These are phyloP conservation scores for Drosophila bocqueti DNA, from an alignment of 1,140 invertebrate genomes.

Conservation along the genomic window DNA sequence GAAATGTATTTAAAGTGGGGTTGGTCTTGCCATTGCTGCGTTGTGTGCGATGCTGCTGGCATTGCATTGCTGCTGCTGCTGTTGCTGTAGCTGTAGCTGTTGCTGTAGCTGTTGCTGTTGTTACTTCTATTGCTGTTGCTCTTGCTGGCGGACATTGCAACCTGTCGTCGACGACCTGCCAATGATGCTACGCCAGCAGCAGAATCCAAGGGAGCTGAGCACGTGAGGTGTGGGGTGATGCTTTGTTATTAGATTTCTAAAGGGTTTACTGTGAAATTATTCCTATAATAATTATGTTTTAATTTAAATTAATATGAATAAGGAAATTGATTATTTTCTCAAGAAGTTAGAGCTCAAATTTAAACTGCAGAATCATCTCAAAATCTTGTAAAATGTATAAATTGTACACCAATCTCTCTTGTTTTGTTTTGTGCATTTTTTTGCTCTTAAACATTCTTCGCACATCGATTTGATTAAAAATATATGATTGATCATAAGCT, in stretches of 20 bases:
- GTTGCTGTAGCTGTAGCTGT: background rate
- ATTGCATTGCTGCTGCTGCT: conserved; percentile 16
- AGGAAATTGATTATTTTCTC: accelerated
- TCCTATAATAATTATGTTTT: too few relatives aligned
- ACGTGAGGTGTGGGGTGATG: background rate
- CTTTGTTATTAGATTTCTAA: too few relatives aligned
- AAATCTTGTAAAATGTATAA: too few relatives aligned
- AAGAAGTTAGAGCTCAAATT: background rate
- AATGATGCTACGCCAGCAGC: conserved; percentile 41
- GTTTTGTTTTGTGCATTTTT: background rate
- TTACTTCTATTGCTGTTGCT: background rate
- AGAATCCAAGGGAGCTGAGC: conserved; percentile 39
- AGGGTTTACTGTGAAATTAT: background rate
- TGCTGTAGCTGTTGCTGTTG: background rate
- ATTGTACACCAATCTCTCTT: background rate
- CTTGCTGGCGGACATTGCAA: conserved; percentile 21
- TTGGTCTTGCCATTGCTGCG: conserved; percentile 9
- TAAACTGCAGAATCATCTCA: background rate
- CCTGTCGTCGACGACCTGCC: conserved; percentile 59
- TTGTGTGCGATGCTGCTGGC: conserved; percentile 8
- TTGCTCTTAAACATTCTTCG: background rate
- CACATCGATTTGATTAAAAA: conserved; percentile 16
- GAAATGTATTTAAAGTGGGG: conserved; percentile 68
- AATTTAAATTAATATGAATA: background rate
- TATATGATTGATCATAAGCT: conserved; percentile 30